Evolutionary conservation across 2,797 vertebrate genomes (phyloP), one percentile per base, ranked within the genome.

Genomic region (Taenioides sp.): DNA sequence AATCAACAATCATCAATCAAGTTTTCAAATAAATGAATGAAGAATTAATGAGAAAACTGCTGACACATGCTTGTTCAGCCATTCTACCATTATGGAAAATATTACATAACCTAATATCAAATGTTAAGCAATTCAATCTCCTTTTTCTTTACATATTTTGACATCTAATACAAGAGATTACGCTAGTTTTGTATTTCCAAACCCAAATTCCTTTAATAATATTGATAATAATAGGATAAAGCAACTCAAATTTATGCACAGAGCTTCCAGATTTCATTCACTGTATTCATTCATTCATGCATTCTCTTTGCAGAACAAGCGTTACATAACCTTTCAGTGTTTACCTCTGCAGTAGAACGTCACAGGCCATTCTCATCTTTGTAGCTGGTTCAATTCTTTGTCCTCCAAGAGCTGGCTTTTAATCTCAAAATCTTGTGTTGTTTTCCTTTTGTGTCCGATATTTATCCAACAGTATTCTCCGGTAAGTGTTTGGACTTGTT

Each of bases 321-420:
- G 72, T 89, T 87, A 81, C 67, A 34, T 75, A 87, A 89, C 65
- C 47, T 27, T 23, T 16, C 57, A 34, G 23, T 80, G 80, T 90
- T 94, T 95, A 95, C 93, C 94, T 95, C 92, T 94, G 92, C 88
- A 95, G 93, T 80, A 95, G 91, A 91, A 95, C 88, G 88, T 95
- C 93, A 90, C 91, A 96, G 79, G 94, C 90, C 93, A 96, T 95
- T 86, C 85, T 90, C 81, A 88, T 89, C 62, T 78, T 79, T 28
- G 69, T 78, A 77, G 84, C 75, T 78, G 79, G 59, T 67, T 83
- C 67, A 50, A 65, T 71, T 43, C 74, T 63, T 69, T 40, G 62
- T 78, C 25, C 37, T 50, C 67, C 16, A 1, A 47, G 43, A 47
- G 16, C 50, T 40, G 65, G 69, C 37, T 52, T 82, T 76, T 25